These are phyloP conservation scores for Orgyia antiqua DNA, from an alignment of 2,888 invertebrate species.

Conservation along the genomic window DNA sequence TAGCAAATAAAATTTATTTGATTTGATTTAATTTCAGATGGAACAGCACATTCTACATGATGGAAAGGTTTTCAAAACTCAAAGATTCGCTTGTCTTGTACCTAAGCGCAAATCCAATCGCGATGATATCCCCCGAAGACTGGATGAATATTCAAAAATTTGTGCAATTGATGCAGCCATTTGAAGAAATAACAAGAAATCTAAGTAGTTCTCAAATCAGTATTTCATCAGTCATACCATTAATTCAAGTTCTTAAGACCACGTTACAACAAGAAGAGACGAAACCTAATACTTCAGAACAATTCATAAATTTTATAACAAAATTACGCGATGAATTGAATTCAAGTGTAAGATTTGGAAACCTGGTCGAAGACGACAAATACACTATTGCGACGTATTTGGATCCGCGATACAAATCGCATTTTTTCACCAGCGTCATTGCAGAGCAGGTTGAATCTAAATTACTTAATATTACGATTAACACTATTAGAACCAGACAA, in stretches of 20 bases:
- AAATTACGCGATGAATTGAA: slow-evolving; percentile 17
- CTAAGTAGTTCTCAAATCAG: slow-evolving; percentile 18
- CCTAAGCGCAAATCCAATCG: slow-evolving; percentile 13
- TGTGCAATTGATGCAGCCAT: slow-evolving; percentile 11
- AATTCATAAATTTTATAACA: slow-evolving; percentile 16
- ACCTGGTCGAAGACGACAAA: slow-evolving; percentile 15
- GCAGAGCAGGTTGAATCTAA: slow-evolving; percentile 19
- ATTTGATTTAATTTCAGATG: slow-evolving; percentile 6
- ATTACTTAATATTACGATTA: slow-evolving; percentile 18
- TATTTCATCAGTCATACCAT: slow-evolving; percentile 23
- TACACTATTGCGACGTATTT: slow-evolving; percentile 17
- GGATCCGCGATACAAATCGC: slow-evolving; percentile 17
- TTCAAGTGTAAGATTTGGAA: slow-evolving; percentile 16
- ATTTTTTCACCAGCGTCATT: slow-evolving; percentile 13
- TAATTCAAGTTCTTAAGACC: slow-evolving; percentile 10
- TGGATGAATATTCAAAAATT: slow-evolving; percentile 17
- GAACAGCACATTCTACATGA: slow-evolving; percentile 16
- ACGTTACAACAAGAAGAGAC: slow-evolving; percentile 17
- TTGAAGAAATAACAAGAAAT: slow-evolving; percentile 18
- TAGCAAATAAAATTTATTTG: slow-evolving; percentile 6
- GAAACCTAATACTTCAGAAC: slow-evolving; percentile 17
- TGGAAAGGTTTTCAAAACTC: slow-evolving; percentile 12
- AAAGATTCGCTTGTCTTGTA: slow-evolving; percentile 16
- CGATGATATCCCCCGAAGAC: slow-evolving; percentile 15
- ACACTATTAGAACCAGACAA: slow-evolving; percentile 17